Base-by-base conservation (phyloP, 1,140 invertebrate species). In the Pseudomyrmex cubaensis region DNA sequence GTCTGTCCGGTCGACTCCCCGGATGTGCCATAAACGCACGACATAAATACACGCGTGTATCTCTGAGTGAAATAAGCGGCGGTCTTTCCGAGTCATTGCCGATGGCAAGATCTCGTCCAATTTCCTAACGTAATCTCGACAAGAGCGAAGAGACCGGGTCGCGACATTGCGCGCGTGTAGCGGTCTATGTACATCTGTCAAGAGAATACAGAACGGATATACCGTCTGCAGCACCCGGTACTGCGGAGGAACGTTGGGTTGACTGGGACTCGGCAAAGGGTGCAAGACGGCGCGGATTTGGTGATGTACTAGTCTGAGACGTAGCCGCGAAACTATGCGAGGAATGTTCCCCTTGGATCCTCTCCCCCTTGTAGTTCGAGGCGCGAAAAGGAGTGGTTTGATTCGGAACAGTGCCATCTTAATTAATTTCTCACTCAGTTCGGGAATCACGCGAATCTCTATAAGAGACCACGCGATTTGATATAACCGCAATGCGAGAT, bases 391-490 rank as follows among this genome's bases (percentile, higher is more conserved):
- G 87, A 87, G 73, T 72, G 59, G 74, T 69, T 74, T 84, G 84
- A 86, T 88, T 72, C 77, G 61, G 84, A 70, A 84, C 87, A 83
- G 74, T 88, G 59, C 84, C 74, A 82, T 89, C 80, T 88, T 88
- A 88, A 89, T 89, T 89, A 89, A 89, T 89, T 89, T 89, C 75
- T 35, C 80, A 86, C 84, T 85, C 77, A 77, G 88, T 89, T 78
- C 59, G 57, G 35, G 63, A 75, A 70, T 75, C 75, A 20, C 52
- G 70, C 13, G 59, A 25, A 25, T 25, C 74, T 67, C 66, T 52
- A 62, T 35, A 35, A 35, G 4, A 82, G 63, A 73, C 78, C 85
- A 7, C 35, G 35, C 35, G 35, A 35, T 62, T 67, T 76, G 61
- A 67, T 62, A 88, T 35, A 52, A 22, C 22, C 35, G 35, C 35